A percentile compares a stretch with the other conserved stretches of the same genome.
phyloP scores from a whole-genome alignment of 2,888 invertebrate species.

The Xestobium rufovillosum region DNA sequence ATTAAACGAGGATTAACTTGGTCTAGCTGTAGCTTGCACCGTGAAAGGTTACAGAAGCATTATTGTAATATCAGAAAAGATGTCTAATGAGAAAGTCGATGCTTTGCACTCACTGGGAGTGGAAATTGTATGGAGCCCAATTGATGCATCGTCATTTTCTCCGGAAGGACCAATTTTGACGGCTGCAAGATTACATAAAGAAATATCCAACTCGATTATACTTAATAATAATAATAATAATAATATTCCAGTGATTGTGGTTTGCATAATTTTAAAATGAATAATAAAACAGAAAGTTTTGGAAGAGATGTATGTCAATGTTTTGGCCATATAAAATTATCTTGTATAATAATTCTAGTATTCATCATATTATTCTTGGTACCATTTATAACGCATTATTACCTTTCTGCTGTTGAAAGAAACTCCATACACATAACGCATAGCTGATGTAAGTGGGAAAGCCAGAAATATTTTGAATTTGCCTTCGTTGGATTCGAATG shows the following conservation, averaged over 20 bases:
- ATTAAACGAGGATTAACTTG: slow-evolving; percentile 86
- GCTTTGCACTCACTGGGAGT: slow-evolving; percentile 86
- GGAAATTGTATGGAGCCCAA: slow-evolving; percentile 91
- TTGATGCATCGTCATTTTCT: slow-evolving; percentile 81
- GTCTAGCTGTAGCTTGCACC: slow-evolving; percentile 84
- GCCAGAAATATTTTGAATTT: slow-evolving; percentile 40
- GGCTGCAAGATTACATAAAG: too few relatives aligned
- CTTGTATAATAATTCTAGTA: slow-evolving; percentile 66
- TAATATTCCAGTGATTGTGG: too few relatives aligned
- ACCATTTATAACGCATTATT: slow-evolving; percentile 76
- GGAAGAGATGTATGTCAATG: slow-evolving; percentile 47
- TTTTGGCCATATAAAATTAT: slow-evolving; percentile 64
- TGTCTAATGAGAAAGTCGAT: slow-evolving; percentile 90
- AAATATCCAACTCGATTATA: slow-evolving; percentile 82
- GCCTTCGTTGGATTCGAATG: slow-evolving; percentile 35
- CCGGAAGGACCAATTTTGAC: too few relatives aligned
- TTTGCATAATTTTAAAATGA: too few relatives aligned
- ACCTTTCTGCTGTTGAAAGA: slow-evolving; percentile 79
- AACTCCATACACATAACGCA: slow-evolving; percentile 49
- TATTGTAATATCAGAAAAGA: too few relatives aligned
- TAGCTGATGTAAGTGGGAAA: slow-evolving; percentile 42
- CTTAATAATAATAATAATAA: too few relatives aligned
- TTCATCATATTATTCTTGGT: slow-evolving; percentile 67
- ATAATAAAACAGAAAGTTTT: too few relatives aligned
- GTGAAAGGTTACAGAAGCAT: slow-evolving; percentile 89